These are phyloP conservation scores for Rhincodon typus DNA, from an alignment of 2,797 vertebrate species.

Conservation along the genomic window DNA sequence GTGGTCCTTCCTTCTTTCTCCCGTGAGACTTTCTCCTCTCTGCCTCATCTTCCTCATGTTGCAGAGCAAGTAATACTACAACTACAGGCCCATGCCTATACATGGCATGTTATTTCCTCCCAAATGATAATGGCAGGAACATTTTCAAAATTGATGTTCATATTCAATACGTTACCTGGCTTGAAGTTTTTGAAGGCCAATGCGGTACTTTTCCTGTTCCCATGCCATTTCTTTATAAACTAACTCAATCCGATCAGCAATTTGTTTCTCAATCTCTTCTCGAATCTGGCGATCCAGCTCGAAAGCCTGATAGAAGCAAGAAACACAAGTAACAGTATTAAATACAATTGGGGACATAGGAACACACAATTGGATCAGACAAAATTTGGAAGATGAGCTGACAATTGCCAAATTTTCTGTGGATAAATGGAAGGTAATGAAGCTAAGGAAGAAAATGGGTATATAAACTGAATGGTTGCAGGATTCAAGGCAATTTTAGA, in stretches of 20 bases:
- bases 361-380: too few species aligned
- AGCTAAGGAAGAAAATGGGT: background rate
- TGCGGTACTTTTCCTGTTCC: conserved; percentile 66
- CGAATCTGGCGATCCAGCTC: conserved; percentile 64
- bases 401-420: background rate
- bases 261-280: conserved; percentile 61
- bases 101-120: background rate
- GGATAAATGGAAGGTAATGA: background rate
- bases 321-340: background rate
- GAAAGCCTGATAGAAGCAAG: conserved; percentile 64
- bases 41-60: background rate
- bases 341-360: too few species aligned
- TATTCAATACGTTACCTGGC: conserved; percentile 53
- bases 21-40: background rate
- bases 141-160: background rate
- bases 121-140: background rate
- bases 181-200: conserved; percentile 69
- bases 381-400: background rate
- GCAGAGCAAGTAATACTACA: background rate
- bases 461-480: background rate
- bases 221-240: conserved; percentile 70
- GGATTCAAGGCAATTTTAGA: background rate
- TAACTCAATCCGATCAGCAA: conserved; percentile 55
- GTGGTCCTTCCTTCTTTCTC: background rate
- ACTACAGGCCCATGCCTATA: background rate